Conservation (phyloP, 2,888 invertebrate genomes). For the Heteropelma amictum region DNA sequence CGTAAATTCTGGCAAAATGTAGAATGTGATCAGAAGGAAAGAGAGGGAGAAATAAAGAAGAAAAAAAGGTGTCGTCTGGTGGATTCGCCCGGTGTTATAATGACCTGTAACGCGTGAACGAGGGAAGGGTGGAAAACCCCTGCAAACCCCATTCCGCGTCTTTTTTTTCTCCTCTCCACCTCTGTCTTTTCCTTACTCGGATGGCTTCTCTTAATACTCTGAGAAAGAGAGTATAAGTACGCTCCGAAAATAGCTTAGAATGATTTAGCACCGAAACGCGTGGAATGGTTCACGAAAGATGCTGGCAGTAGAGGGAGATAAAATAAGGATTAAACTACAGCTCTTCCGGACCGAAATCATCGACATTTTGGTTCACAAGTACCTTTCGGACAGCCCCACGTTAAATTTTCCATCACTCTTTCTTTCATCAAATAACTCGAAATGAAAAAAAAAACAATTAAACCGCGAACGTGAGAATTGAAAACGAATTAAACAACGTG, state of each 20-base stretch:
- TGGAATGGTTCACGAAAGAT: constrained; percentile 21
- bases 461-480: too few species aligned
- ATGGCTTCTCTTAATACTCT: constrained; percentile 33
- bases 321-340: background rate
- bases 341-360: background rate
- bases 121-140: constrained; percentile 19
- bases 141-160: too few species aligned
- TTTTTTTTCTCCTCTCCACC: background rate
- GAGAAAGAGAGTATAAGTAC: constrained; percentile 41
- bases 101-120: constrained; percentile 17
- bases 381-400: too few species aligned
- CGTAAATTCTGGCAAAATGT: constrained; percentile 33
- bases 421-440: too few species aligned
- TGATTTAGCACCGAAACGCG: constrained; percentile 46
- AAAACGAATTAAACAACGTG: too few species aligned
- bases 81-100: constrained; percentile 27
- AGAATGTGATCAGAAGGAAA: background rate
- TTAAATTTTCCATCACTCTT: too few species aligned
- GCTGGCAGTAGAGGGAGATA: background rate
- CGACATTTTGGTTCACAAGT: background rate
- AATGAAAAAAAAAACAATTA: too few species aligned
- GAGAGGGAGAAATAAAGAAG: background rate
- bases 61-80: constrained; percentile 11
- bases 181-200: background rate
- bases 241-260: constrained; percentile 51